Evolutionary conservation across 2,113 vertebrate genomes (phyloP).

Genomic region (Cyanoderma ruficeps): DNA sequence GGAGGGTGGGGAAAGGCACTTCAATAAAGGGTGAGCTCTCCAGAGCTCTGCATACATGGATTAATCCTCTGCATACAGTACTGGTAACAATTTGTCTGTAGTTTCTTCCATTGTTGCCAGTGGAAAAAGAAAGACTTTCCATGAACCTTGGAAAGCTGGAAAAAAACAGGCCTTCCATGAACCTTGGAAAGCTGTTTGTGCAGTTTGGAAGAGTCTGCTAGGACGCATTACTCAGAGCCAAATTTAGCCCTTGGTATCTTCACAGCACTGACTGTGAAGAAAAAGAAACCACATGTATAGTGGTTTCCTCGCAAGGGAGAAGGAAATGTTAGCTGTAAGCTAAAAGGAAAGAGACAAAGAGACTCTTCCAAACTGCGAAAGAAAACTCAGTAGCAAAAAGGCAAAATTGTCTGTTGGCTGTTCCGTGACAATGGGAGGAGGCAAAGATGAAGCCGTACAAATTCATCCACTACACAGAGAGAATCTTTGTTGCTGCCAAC

Average conservation of each 20-base stretch:
- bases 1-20: not conserved
- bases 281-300: not conserved
- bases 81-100: not conserved
- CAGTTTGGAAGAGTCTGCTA: not conserved
- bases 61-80: not conserved
- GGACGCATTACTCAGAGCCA: not conserved
- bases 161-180: not conserved
- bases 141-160: not conserved
- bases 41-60: not conserved
- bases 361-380: not conserved
- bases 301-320: not conserved
- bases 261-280: not conserved
- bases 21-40: not conserved
- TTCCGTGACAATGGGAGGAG: not conserved
- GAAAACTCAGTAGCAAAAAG: not conserved
- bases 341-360: not conserved
- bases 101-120: not conserved
- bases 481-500: not conserved
- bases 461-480: not conserved
- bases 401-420: not conserved
- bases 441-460: not conserved
- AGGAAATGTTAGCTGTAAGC: not conserved
- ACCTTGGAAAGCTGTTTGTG: not conserved
- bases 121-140: not conserved
- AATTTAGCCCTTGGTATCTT: not conserved